These are phyloP conservation scores for Lytechinus pictus DNA, from an alignment of 35 echinoderm and acorn worm species.

Conservation along the genomic window DNA sequence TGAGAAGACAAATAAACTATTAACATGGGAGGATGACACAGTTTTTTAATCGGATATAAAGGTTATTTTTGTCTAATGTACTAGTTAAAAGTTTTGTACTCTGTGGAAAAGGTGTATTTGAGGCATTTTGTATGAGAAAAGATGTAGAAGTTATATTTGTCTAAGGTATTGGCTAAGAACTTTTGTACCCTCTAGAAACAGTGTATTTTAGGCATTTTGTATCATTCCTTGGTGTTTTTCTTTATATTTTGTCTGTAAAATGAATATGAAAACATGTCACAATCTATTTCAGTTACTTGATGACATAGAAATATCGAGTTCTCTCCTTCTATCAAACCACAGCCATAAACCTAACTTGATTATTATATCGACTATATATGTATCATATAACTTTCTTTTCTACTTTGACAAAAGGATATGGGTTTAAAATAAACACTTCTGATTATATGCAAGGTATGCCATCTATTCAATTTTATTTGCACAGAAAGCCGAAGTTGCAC, in stretches of 20 bases:
- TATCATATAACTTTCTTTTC: no score
- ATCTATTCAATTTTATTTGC: no score
- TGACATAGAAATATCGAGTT: background rate
- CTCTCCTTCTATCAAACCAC: background rate
- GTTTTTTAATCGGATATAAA: background rate
- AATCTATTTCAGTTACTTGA: background rate
- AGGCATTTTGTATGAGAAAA: background rate
- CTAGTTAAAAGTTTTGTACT: background rate
- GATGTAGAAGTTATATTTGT: background rate
- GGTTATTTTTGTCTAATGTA: background rate
- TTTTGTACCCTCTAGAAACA: background rate
- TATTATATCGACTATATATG: no score
- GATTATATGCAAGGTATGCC: no score
- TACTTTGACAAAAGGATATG: no score
- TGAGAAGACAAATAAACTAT: background rate
- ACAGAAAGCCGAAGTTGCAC: no score
- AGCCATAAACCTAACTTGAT: no score
- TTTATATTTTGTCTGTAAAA: background rate
- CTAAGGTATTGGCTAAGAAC: background rate
- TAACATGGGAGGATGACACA: slow-evolving; percentile 10
- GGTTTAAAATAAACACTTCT: no score
- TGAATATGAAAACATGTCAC: background rate
- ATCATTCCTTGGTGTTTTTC: background rate
- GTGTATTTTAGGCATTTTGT: background rate
- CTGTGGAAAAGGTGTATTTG: background rate